These are phyloP conservation scores for Tupaia chinensis DNA, from an alignment of 2,113 vertebrate species.

Conservation along the genomic window DNA sequence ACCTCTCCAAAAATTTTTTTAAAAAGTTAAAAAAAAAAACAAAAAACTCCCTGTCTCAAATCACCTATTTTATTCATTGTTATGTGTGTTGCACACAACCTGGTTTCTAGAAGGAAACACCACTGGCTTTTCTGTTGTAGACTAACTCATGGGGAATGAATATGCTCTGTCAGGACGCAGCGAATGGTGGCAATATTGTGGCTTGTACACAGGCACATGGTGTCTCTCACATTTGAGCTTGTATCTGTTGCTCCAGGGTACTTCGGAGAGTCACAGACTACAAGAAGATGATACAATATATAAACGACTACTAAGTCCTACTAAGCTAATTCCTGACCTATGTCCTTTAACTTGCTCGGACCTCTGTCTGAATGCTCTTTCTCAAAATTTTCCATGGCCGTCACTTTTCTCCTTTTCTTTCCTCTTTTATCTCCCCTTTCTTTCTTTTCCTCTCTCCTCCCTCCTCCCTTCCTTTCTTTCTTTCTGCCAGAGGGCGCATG, in stretches of 20 bases:
- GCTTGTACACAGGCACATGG: neutral
- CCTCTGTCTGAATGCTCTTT: neutral
- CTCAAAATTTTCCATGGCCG: neutral
- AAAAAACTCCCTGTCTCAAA: neutral
- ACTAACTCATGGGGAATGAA: too few species aligned
- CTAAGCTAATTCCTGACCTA: neutral
- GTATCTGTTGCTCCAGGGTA: neutral
- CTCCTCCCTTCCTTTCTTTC: too few species aligned
- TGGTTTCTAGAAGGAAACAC: neutral
- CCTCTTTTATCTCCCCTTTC: too few species aligned
- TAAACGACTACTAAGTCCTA: neutral
- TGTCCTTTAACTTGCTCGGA: neutral
- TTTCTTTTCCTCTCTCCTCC: too few species aligned
- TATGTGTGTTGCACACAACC: neutral
- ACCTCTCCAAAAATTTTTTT: too few species aligned
- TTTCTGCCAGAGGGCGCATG: too few species aligned
- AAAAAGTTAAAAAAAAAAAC: too few species aligned
- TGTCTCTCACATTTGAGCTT: neutral
- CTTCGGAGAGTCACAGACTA: neutral
- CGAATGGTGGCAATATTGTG: accelerated
- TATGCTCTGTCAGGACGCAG: neutral
- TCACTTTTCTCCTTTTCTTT: neutral
- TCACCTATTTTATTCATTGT: neutral
- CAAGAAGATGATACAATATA: neutral
- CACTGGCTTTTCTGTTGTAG: neutral